Evolutionary conservation across 2,113 vertebrate genomes (phyloP).

Genomic region (Chaetura pelagica): DNA sequence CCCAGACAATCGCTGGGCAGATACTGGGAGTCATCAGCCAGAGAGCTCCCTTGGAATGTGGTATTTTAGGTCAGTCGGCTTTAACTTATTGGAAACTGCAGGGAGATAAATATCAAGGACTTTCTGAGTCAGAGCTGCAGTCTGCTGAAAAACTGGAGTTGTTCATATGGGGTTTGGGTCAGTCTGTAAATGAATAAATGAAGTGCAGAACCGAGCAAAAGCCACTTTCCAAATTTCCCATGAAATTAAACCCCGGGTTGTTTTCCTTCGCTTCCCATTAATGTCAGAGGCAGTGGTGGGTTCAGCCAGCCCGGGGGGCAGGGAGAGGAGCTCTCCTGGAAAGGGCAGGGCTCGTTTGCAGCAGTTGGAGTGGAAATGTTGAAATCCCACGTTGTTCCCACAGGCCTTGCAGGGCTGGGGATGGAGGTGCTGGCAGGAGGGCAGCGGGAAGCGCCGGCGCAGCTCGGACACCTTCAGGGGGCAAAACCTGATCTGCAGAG

Average conservation of each 20-base stretch:
- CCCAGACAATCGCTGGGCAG: slow-evolving; percentile 14
- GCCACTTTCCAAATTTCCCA: slow-evolving; percentile 30
- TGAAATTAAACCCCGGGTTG: slow-evolving; percentile 36
- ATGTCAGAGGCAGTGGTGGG: background rate
- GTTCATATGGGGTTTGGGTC: slow-evolving; percentile 12
- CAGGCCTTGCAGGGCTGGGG: background rate
- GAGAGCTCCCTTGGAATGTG: slow-evolving; percentile 23
- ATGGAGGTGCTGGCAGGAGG: background rate
- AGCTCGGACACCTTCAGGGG: no score
- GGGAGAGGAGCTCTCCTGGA: background rate
- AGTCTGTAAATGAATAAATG: slow-evolving; percentile 28
- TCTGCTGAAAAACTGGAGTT: background rate
- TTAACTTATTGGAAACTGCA: slow-evolving; percentile 48
- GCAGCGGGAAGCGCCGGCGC: background rate
- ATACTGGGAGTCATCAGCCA: background rate
- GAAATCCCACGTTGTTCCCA: background rate
- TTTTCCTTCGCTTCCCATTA: background rate
- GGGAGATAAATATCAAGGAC: slow-evolving; percentile 51
- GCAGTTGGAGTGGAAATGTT: background rate
- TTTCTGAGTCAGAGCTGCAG: slow-evolving; percentile 32
- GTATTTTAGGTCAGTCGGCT: slow-evolving; percentile 28
- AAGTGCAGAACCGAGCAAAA: background rate
- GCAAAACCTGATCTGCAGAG: background rate
- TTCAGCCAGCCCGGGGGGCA: background rate
- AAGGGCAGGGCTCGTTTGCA: slow-evolving; percentile 18